phyloP scores from a whole-genome alignment of 2,113 vertebrate genomes.

The Phyllopteryx taeniolatus region DNA sequence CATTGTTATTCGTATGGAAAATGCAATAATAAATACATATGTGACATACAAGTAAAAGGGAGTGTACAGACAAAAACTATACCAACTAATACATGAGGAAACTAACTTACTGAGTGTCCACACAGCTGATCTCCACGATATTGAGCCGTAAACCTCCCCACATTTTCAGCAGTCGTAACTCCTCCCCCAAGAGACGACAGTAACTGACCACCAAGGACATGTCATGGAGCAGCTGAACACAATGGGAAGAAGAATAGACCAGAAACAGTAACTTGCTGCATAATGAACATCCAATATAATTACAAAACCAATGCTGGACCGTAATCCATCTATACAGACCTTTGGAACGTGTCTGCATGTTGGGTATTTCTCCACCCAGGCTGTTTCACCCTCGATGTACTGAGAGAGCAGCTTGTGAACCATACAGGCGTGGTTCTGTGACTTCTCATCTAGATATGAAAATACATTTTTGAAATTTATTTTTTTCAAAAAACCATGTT shows the following conservation, averaged over 20 bases:
- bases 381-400: slow-evolving; percentile 35
- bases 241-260: slow-evolving; percentile 1
- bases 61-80: not conserved
- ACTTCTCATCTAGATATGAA: slow-evolving; percentile 49
- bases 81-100: not conserved
- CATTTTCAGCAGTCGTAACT: slow-evolving; percentile 62
- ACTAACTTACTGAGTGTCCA: slow-evolving; percentile 57
- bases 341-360: slow-evolving; percentile 54
- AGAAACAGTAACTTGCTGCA: not conserved
- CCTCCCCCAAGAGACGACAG: slow-evolving; percentile 73
- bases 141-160: slow-evolving; percentile 66
- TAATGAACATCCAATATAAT: not conserved
- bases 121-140: slow-evolving; percentile 63
- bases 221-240: slow-evolving; percentile 69
- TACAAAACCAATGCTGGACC: not conserved
- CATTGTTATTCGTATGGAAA: not conserved
- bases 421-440: slow-evolving; percentile 50
- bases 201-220: slow-evolving; percentile 68
- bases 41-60: not conserved
- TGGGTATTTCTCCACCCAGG: slow-evolving; percentile 64
- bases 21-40: not conserved
- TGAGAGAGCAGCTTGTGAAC: slow-evolving; percentile 67
- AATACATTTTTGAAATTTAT: not conserved
- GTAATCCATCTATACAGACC: slow-evolving; percentile 36
- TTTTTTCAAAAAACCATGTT: not conserved